Evolutionary conservation across 2,113 vertebrate species (phyloP), one percentile per base, ranked within the genome.

Genomic region (Todiramphus saurophagus): DNA sequence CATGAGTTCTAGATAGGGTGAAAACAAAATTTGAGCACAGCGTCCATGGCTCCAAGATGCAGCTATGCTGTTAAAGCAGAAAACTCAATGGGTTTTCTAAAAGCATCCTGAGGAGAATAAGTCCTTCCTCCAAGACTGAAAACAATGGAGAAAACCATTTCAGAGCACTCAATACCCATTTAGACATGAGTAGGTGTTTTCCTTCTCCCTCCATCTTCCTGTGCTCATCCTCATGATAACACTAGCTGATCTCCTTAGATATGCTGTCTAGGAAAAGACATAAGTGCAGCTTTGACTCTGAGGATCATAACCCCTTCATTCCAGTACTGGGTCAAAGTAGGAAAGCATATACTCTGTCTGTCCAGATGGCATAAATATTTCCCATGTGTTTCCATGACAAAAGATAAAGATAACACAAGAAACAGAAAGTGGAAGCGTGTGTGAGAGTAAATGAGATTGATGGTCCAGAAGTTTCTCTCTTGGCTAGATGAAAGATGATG

Each of bases 381-480:
- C 64, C 69, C 76, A 62, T 35, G 83, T 89, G 90, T 96, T 96
- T 94, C 89, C 94, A 94, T 94, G 96, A 96, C 93, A 96, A 96
- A 95, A 86, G 87, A 90, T 90, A 94, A 95, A 94, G 93, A 94
- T 93, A 96, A 96, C 91, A 85, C 72, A 73, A 92, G 72, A 90
- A 95, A 70, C 51, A 77, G 74, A 86, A 95, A 95, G 91, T 59
- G 53, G 69, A 96, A 94, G n/a, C 1, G 5, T 82, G 41, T 92
- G 53, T 82, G 74, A 90, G 62, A 62, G 66, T 82, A 92, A 89
- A 63, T 69, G 74, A 91, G 83, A 93, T 13, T 75, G 76, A 92
- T 91, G 69, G 80, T 82, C 83, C 62, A 94, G 77, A 93, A 96
- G 80, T 87, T 95, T 94, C 88, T 93, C 43, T 94, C 66, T 93